phyloP scores from a whole-genome alignment of 2,888 invertebrate species.

The Sesia bembeciformis region DNA sequence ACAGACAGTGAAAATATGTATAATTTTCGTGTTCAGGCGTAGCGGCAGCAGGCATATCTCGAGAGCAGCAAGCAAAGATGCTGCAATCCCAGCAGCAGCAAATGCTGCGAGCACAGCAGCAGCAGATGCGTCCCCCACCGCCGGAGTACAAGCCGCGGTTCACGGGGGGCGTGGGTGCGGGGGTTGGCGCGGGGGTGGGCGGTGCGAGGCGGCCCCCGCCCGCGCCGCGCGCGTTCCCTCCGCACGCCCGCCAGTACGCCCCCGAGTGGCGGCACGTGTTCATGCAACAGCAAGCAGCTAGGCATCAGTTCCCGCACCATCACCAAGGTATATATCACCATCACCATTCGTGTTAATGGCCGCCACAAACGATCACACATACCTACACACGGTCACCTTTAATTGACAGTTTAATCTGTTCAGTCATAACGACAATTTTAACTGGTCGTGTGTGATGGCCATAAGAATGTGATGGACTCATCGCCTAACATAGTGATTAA shows the following conservation, averaged over 20 bases:
- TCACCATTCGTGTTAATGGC: no score
- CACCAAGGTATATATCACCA: constrained; percentile 43
- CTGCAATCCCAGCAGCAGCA: constrained; percentile 81
- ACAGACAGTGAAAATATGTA: no score
- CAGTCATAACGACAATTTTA: no score
- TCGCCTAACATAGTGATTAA: no score
- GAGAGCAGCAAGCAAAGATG: constrained; percentile 79
- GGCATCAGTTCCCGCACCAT: constrained; percentile 63
- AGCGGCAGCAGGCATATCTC: constrained; percentile 62
- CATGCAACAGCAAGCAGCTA: constrained; percentile 73
- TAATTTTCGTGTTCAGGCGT: constrained; percentile 28
- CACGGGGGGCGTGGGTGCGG: constrained; percentile 55
- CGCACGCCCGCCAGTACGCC: constrained; percentile 50
- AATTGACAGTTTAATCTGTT: no score
- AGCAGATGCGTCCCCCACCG: constrained; percentile 82
- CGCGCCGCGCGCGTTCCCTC: constrained; percentile 37
- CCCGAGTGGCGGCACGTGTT: constrained; percentile 70
- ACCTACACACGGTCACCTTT: no score
- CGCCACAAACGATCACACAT: no score
- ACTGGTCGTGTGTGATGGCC: no score
- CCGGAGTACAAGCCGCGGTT: constrained; percentile 88
- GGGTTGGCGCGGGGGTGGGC: constrained; percentile 22
- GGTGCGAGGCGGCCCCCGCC: constrained; percentile 26
- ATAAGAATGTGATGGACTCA: no score
- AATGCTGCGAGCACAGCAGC: constrained; percentile 73